Conservation (phyloP, 2,797 vertebrate genomes). For the Selene dorsalis region DNA sequence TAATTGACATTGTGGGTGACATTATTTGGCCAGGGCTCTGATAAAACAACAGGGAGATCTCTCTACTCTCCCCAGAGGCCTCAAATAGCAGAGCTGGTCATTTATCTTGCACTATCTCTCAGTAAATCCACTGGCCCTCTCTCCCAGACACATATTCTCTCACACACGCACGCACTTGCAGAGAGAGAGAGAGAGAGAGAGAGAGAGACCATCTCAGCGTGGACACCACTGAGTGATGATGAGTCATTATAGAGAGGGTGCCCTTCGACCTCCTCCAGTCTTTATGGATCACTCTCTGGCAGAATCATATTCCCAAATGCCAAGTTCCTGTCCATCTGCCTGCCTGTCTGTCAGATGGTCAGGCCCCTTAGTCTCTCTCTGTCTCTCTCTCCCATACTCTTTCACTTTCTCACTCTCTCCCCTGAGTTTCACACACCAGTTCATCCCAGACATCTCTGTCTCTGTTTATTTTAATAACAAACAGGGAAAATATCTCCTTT, state of each 20-base stretch:
- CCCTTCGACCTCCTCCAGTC: slow-evolving; percentile 77
- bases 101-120: slow-evolving; percentile 79
- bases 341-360: slow-evolving; percentile 86
- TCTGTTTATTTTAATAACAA: slow-evolving; percentile 82
- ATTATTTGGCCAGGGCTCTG: slow-evolving; percentile 68
- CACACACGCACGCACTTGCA: slow-evolving; percentile 35
- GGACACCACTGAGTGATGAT: slow-evolving; percentile 82
- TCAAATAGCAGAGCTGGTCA: slow-evolving; percentile 59
- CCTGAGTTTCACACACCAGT: slow-evolving; percentile 79
- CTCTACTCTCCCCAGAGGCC: slow-evolving; percentile 62
- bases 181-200: slow-evolving; percentile 24
- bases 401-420: slow-evolving; percentile 45
- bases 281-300: slow-evolving; percentile 82
- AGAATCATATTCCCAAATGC: slow-evolving; percentile 81
- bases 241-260: slow-evolving; percentile 80
- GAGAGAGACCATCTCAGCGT: slow-evolving; percentile 52
- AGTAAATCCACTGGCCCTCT: slow-evolving; percentile 71
- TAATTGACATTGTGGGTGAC: slow-evolving; percentile 72
- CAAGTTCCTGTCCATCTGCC: slow-evolving; percentile 79
- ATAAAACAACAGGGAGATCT: slow-evolving; percentile 76
- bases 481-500: slow-evolving; percentile 69
- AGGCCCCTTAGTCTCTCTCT: slow-evolving; percentile 75
- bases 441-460: slow-evolving; percentile 78
- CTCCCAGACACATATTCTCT: slow-evolving; percentile 55
- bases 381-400: slow-evolving; percentile 44